These are phyloP conservation scores for Ciconia boyciana DNA, from an alignment of 2,113 vertebrate genomes.

Conservation along the genomic window DNA sequence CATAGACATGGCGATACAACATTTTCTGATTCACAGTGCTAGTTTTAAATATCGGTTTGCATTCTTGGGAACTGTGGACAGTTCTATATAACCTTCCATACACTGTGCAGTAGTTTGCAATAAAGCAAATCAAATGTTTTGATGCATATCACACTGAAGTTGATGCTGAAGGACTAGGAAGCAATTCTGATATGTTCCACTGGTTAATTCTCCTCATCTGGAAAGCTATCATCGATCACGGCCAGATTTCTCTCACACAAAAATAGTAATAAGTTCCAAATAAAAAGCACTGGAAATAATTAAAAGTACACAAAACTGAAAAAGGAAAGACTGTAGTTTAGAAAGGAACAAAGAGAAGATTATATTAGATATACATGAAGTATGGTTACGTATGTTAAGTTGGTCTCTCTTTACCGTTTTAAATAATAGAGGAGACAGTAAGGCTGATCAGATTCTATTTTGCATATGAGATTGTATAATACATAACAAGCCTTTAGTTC, in stretches of 20 bases:
- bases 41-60: neutral
- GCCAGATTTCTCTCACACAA: neutral
- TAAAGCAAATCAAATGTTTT: neutral
- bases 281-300: neutral
- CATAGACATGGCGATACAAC: rapidly evolving
- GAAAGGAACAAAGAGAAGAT: neutral
- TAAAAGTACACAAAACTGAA: neutral
- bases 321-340: neutral
- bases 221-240: rapidly evolving
- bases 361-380: neutral
- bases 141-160: neutral
- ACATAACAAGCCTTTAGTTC: neutral
- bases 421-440: neutral
- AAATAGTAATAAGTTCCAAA: neutral
- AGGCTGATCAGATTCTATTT: neutral
- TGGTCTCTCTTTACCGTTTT: neutral
- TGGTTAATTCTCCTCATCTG: neutral
- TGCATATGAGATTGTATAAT: neutral
- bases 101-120: neutral
- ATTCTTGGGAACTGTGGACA: neutral
- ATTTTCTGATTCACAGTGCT: neutral
- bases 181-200: neutral
- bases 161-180: neutral
- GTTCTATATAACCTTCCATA: neutral
- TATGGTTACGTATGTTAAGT: neutral